A percentile compares a stretch with the other conserved stretches of the same genome.
Conservation (phyloP, 1,140 invertebrate species). For the Palaemon carinicauda region DNA sequence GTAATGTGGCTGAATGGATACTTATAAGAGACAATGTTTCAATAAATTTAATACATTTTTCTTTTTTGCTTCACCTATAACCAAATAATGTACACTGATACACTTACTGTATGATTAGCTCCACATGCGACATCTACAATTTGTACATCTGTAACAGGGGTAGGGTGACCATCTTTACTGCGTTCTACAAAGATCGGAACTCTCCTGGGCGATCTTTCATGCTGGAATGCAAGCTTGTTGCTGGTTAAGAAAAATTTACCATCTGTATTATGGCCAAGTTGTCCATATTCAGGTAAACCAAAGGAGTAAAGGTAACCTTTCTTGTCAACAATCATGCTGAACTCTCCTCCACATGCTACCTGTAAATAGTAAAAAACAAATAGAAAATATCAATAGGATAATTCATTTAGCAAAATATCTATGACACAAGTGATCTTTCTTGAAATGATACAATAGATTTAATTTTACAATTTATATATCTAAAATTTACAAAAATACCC, state of each 20-base stretch:
- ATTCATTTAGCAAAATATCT: no score
- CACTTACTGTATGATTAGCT: constrained; percentile 83
- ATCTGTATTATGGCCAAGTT: constrained; percentile 90
- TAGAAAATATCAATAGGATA: background rate
- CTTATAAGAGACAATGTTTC: background rate
- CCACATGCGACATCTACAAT: constrained; percentile 91
- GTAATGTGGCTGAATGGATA: no score
- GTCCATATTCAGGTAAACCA: constrained; percentile 91
- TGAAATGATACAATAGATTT: no score
- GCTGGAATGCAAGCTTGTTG: constrained; percentile 86
- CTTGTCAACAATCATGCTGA: constrained; percentile 88
- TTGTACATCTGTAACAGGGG: constrained; percentile 83
- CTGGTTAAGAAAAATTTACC: constrained; percentile 91
- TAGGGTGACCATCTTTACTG: constrained; percentile 84
- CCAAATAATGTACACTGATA: no score
- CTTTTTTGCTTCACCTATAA: no score
- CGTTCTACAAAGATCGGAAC: constrained; percentile 89
- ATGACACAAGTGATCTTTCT: no score
- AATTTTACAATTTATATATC: no score
- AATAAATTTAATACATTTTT: no score
- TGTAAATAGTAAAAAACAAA: constrained; percentile 11
- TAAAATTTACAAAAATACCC: no score
- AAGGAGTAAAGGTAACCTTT: constrained; percentile 90
- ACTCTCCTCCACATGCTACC: constrained; percentile 88
- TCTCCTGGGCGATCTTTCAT: constrained; percentile 83